These are phyloP conservation scores for Epirrita christyi DNA, from an alignment of 2,888 invertebrate species.

Conservation along the genomic window DNA sequence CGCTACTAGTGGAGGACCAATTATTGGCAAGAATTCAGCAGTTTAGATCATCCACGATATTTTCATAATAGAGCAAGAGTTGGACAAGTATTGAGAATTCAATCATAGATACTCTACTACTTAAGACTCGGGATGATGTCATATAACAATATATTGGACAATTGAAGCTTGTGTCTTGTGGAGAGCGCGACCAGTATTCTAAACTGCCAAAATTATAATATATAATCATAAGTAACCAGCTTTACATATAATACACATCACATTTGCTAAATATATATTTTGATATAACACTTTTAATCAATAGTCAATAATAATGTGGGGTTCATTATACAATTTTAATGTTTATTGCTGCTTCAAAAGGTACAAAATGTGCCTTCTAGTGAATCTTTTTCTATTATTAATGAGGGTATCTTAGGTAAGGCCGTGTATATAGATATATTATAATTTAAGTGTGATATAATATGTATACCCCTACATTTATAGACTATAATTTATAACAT, in stretches of 20 bases:
- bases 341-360: slow-evolving; percentile 57
- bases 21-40: slow-evolving; percentile 96
- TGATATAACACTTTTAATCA: slow-evolving; percentile 41
- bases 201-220: slow-evolving; percentile 75
- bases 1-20: slow-evolving; percentile 92
- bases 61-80: slow-evolving; percentile 2
- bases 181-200: slow-evolving; percentile 75
- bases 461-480: background rate
- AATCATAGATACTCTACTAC: background rate
- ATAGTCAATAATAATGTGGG: slow-evolving; percentile 15
- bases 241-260: slow-evolving; percentile 54
- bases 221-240: slow-evolving; percentile 61
- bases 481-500: background rate
- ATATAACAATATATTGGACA: slow-evolving; percentile 17
- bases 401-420: slow-evolving; percentile 74
- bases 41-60: slow-evolving; percentile 79
- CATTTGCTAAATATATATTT: slow-evolving; percentile 47
- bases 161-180: slow-evolving; percentile 75
- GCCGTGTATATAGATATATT: slow-evolving; percentile 62
- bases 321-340: slow-evolving; percentile 6
- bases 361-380: slow-evolving; percentile 79
- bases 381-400: slow-evolving; percentile 45
- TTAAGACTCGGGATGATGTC: slow-evolving; percentile 9
- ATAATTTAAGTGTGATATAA: slow-evolving; percentile 29
- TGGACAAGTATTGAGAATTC: slow-evolving; percentile 6